Evolutionary conservation across 2,113 vertebrate genomes (phyloP), one percentile per base, ranked within the genome.

Genomic region (Ciconia stormi): DNA sequence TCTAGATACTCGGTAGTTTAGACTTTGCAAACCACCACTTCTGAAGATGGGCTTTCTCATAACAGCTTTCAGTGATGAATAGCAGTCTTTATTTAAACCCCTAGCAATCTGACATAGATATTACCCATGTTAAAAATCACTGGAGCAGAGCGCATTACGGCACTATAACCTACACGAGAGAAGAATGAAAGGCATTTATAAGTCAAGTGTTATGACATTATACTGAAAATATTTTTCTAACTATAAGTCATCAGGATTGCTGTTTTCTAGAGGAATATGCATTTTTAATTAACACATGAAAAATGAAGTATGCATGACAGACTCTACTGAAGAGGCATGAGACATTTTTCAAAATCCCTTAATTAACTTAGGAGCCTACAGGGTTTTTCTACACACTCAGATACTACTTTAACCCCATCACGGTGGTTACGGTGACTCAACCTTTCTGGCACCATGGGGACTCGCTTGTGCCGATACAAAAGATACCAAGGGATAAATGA

Each of bases 381-480:
- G 55, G 47, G 65, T 52, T 93, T 84, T 63, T 52, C 52, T 47
- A 5, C 20, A 4, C 9, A 1, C 22, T 56, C 40, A 6, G 8
- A 10, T 7, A 3, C 30, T n/a, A 6, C 34, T 80, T 46, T 13
- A 79, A 62, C 72, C 73, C 67, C 49, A 9, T 7, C 29, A 0
- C 0, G 1, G 59, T 2, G 25, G 32, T 11, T 47, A 19, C 3
- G 1, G 72, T 3, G 36, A 17, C 50, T 15, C 34, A 66, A 27
- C 22, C 27, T 29, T 46, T 8, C 27, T 4, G 2, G 62, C 52
- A 38, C 30, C 53, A 8, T 8, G 0, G 0, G 10, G 50, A 29
- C 13, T 52, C 5, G 3, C 58, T 26, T 4, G 22, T 59, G 40
- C 58, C 0, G 0, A 21, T 26, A 19, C 1, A 1, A 29, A 40